Evolutionary conservation across 2,888 invertebrate species (phyloP).

Genomic region (Perdita meconis): DNA sequence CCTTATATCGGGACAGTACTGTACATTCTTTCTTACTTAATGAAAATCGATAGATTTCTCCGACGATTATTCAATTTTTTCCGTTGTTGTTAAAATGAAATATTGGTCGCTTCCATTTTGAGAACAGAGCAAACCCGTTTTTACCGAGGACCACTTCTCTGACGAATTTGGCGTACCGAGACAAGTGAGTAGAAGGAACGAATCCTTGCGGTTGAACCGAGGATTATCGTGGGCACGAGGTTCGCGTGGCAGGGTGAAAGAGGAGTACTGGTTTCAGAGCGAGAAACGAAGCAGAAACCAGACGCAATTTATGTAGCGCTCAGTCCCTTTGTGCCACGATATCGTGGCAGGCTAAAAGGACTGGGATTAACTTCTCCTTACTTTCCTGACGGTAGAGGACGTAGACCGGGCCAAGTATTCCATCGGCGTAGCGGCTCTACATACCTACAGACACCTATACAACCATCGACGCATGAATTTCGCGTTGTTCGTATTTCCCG

Average conservation of each 20-base stretch:
- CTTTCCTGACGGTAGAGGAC: slow-evolving; percentile 27
- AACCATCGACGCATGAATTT: slow-evolving; percentile 1
- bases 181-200: background rate
- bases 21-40: background rate
- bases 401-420: slow-evolving; percentile 4
- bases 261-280: background rate
- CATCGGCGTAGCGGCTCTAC: background rate
- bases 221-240: slow-evolving; percentile 32
- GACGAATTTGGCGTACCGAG: background rate
- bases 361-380: slow-evolving; percentile 69
- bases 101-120: background rate
- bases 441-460: background rate
- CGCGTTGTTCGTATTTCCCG: slow-evolving; percentile 24
- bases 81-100: background rate
- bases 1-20: no score
- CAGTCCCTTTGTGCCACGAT: slow-evolving; percentile 57
- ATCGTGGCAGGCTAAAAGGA: slow-evolving; percentile 28
- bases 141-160: background rate
- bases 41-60: background rate
- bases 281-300: slow-evolving; percentile 51
- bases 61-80: background rate
- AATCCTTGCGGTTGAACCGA: background rate
- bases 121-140: no score
- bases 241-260: slow-evolving; percentile 15
- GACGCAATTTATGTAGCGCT: slow-evolving; percentile 70